Percentiles rank a stretch among this genome's conserved stretches.
phyloP scores from a whole-genome alignment of 2,888 invertebrate species.

The Cistogaster globosa region DNA sequence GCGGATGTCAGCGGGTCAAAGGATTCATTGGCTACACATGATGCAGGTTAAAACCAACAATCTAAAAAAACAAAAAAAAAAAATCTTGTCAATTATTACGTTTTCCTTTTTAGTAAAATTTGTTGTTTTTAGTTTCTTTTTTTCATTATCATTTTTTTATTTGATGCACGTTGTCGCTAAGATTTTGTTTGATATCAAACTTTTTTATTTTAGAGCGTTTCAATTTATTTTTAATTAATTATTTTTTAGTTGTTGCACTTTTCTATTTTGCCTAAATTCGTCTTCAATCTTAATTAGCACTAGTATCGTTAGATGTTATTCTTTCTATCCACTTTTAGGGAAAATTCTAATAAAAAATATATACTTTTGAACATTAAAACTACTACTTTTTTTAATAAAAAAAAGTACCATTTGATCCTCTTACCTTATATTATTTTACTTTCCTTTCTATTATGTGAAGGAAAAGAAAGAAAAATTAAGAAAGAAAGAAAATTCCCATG shows the following conservation, averaged over 20 bases:
- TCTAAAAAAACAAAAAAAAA: too few species aligned
- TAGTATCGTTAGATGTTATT: slow-evolving; percentile 34
- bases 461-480: too few species aligned
- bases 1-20: slow-evolving; percentile 92
- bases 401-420: neutral
- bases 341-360: neutral
- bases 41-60: slow-evolving; percentile 86
- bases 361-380: neutral
- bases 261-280: slow-evolving; percentile 37
- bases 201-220: slow-evolving; percentile 5
- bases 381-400: neutral
- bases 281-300: slow-evolving; percentile 21
- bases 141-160: slow-evolving; percentile 6
- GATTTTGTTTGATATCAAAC: slow-evolving; percentile 18
- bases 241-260: slow-evolving; percentile 44
- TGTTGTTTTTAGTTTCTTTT: slow-evolving; percentile 18
- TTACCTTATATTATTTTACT: neutral
- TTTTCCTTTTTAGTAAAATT: slow-evolving; percentile 54
- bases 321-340: slow-evolving; percentile 17
- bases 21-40: slow-evolving; percentile 91
- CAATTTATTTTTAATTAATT: slow-evolving; percentile 23
- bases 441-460: too few species aligned
- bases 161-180: slow-evolving; percentile 49
- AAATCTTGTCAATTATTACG: slow-evolving; percentile 70
- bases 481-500: too few species aligned